Base-by-base conservation (phyloP, 2,797 vertebrate genomes). In the Betta splendens region DNA sequence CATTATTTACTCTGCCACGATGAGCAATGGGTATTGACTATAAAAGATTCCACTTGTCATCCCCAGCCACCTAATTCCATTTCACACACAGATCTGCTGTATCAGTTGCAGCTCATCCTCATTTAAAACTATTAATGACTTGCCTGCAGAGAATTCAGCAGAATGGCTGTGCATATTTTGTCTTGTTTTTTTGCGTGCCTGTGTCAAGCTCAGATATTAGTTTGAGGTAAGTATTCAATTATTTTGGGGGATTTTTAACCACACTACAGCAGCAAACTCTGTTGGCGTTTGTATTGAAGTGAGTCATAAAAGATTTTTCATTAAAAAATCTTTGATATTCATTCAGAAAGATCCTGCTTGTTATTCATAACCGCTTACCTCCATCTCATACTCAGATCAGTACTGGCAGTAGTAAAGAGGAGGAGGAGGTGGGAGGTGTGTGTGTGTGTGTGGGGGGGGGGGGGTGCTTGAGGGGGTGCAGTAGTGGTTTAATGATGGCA, bases 21-120 rank as follows among this genome's bases (percentile, higher is more conserved):
- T 75, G 78, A 88, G 70, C 56, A 66, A 86, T 80, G 79, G 79
- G 56, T 57, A 68, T 70, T 61, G 64, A 66, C 48, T 75, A 23
- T 80, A 62, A 85, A 84, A 81, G 67, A 86, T 84, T 71, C 54
- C 60, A 51, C 79, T 86, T 81, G 79, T 87, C 86, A 79, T 75
- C 77, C 64, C 73, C 67, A 69, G 80, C 53, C 57, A 70, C 72
- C 79, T 80, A 80, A 85, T 77, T 82, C 69, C 69, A 70, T 81
- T 72, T 73, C 72, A 79, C 83, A 81, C 74, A 67, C 57, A 64
- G 70, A 85, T 85, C 77, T 78, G 65, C 77, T 64, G 71, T 68
- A 72, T 82, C 75, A 45, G 63, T 65, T 67, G 69, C 76, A 79
- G 56, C 64, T 79, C 61, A 36, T 83, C 46, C 75, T 86, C 76